These are phyloP conservation scores for Fopius arisanus DNA, from an alignment of 1,140 invertebrate genomes.

Conservation along the genomic window DNA sequence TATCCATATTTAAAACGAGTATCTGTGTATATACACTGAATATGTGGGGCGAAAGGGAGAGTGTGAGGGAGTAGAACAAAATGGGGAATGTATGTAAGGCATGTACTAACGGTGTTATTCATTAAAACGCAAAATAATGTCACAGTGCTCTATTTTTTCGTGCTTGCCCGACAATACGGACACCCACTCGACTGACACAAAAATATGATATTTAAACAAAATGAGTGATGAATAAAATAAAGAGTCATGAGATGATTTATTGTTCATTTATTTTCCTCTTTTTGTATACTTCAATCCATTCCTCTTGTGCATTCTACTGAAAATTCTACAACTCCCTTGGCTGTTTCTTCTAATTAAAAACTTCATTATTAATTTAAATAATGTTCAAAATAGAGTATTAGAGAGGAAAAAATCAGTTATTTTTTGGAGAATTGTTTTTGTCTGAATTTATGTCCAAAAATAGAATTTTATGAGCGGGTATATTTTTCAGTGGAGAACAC, in stretches of 20 bases:
- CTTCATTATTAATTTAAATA: no score
- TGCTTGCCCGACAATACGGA: slow-evolving; percentile 25
- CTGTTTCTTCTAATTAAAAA: no score
- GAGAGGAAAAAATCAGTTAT: no score
- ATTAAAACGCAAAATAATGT: slow-evolving; percentile 12
- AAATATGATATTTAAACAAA: slow-evolving; percentile 5
- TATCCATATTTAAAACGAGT: neutral
- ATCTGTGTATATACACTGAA: slow-evolving; percentile 8
- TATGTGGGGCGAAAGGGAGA: neutral
- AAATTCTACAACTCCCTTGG: no score
- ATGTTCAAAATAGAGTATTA: no score
- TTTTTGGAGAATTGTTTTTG: no score
- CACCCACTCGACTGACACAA: slow-evolving; percentile 27
- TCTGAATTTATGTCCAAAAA: no score
- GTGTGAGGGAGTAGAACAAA: neutral
- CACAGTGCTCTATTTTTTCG: slow-evolving; percentile 27
- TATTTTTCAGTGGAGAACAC: no score
- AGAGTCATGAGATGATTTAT: slow-evolving; percentile 1
- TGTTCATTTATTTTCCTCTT: slow-evolving; percentile 1
- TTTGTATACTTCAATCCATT: no score
- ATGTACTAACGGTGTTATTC: slow-evolving; percentile 7
- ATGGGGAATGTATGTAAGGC: neutral
- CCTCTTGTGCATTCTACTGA: no score
- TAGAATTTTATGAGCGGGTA: no score
- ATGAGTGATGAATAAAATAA: slow-evolving; percentile 14